Base-by-base conservation (phyloP, 2,113 vertebrate genomes). In the Pseudonaja textilis region DNA sequence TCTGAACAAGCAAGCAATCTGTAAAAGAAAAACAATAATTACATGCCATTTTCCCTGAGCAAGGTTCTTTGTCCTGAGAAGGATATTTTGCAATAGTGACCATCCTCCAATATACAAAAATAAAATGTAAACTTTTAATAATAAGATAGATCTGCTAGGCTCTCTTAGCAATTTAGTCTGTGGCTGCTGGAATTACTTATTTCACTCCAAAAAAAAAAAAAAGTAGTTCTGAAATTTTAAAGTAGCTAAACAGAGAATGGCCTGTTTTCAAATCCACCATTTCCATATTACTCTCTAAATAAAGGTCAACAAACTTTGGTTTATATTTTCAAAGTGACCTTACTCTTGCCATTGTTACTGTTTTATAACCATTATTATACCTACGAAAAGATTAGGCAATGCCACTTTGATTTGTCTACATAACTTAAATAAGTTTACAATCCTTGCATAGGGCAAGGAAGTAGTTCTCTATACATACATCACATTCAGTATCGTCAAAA, bases 41-140 rank as follows among this genome's bases (percentile, higher is more conserved):
- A 98, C 97, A 98, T 98, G 98, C 98, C 98, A 98, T 98, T 98
- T 99, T 99, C 99, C 99, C 99, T 99, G 99, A 99, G 99, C 98
- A 98, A 98, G 99, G 98, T 98, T 99, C 96, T 98, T 99, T 98
- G 98, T 99, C 99, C 99, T 99, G 99, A 99, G 99, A 97, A 97
- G 98, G 98, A 98, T 98, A 98, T 98, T 90, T 90, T 93, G 97
- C 96, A 97, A 98, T 94, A 98, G 95, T 98, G 98, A 98, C 94
- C 97, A 97, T 97, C 97, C 98, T 98, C 93, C 97, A 95, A 97
- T 97, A 98, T 98, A 98, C 96, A 98, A 98, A 98, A 98, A 98
- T 98, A 98, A 98, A 98, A 97, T 95, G 96, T 97, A 96, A 96
- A 94, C 95, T 96, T 97, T 97, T 97, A 96, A 96, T 92, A 95